A percentile compares a stretch with the other conserved stretches of the same genome.
Conservation (phyloP, 2,113 vertebrate species). For the Carollia perspicillata region DNA sequence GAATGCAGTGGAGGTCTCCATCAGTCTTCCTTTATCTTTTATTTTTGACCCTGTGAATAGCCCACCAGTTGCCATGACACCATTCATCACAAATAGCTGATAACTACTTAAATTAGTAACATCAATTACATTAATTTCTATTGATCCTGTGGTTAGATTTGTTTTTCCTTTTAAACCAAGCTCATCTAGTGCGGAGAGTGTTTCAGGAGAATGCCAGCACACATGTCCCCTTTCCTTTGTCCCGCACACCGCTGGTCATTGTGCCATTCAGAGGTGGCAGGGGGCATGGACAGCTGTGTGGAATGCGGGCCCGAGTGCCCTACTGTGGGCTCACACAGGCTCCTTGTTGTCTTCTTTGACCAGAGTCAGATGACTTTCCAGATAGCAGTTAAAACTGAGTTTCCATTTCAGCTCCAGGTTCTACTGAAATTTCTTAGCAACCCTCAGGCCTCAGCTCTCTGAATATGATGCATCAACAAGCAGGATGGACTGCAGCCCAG, state of each 20-base stretch:
- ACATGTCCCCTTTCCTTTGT: accelerated
- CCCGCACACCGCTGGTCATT: accelerated
- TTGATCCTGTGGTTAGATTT: background rate
- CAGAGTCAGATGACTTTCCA: background rate
- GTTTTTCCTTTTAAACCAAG: background rate
- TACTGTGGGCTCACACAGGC: background rate
- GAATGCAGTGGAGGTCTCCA: background rate
- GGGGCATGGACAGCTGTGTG: accelerated
- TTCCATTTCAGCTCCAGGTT: background rate
- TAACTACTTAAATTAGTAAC: background rate
- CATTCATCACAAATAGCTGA: background rate
- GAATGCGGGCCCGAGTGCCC: accelerated
- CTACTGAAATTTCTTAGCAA: background rate
- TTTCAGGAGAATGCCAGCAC: background rate
- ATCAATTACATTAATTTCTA: background rate
- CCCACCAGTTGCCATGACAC: background rate
- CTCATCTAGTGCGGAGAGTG: background rate
- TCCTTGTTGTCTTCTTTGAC: background rate
- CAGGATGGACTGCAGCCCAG: background rate
- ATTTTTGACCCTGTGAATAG: background rate
- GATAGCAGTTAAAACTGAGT: background rate
- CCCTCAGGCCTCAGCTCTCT: background rate
- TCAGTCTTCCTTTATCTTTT: conserved; percentile 15
- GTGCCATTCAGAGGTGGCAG: background rate
- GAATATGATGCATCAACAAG: background rate